These are phyloP conservation scores for Leiothrix lutea DNA, from an alignment of 2,113 vertebrate species.

Conservation along the genomic window DNA sequence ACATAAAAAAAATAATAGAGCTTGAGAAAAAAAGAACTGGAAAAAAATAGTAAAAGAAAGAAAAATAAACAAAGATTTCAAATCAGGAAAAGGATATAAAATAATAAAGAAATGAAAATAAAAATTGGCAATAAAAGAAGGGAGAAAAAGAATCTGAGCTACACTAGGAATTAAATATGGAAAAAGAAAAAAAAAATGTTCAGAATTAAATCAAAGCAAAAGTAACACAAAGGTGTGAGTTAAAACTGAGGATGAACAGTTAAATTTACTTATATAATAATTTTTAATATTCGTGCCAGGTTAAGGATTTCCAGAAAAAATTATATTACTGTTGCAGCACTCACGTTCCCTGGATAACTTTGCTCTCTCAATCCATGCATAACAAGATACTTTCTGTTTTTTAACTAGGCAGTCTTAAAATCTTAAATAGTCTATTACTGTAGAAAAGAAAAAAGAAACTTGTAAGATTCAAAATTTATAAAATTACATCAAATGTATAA, in stretches of 20 bases:
- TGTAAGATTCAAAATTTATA: neutral
- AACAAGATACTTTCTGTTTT: fast-evolving
- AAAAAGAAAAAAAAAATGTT: neutral
- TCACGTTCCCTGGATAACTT: neutral
- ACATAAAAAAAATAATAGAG: neutral
- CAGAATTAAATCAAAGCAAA: neutral
- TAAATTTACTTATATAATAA: neutral
- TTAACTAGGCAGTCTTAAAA: neutral
- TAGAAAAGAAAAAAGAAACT: neutral
- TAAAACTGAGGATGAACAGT: neutral
- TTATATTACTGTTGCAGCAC: fast-evolving
- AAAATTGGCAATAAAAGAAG: neutral
- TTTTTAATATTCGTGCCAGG: neutral
- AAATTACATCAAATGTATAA: neutral
- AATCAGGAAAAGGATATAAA: neutral
- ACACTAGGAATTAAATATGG: neutral
- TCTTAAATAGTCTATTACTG: neutral
- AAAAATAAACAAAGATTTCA: neutral
- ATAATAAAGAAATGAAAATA: neutral
- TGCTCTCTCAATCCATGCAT: neutral
- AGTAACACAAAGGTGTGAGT: fast-evolving
- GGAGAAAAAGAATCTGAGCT: neutral
- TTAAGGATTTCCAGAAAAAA: neutral
- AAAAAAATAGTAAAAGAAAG: neutral
- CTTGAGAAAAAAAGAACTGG: neutral